These are phyloP conservation scores for Ia io DNA, from an alignment of 2,113 vertebrate species.

Conservation along the genomic window DNA sequence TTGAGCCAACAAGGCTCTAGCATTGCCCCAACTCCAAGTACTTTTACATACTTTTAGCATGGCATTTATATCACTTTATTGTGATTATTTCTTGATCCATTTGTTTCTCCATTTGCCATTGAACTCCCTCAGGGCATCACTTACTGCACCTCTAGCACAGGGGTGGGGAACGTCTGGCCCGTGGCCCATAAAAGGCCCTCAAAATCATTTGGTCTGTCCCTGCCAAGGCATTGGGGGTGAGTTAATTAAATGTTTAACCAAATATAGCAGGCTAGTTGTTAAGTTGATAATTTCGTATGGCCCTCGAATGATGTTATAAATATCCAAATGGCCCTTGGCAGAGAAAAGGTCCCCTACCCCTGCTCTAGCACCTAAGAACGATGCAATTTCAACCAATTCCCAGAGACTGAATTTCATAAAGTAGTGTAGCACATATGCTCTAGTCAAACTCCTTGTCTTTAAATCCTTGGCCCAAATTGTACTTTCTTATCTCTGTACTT, in stretches of 20 bases:
- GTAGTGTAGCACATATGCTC: neutral
- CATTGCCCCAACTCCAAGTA: neutral
- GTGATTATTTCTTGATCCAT: constrained; percentile 10
- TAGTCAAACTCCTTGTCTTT: neutral
- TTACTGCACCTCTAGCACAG: neutral
- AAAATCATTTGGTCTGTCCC: too few species aligned
- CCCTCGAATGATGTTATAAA: too few species aligned
- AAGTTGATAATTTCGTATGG: too few species aligned
- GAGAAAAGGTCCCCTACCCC: too few species aligned
- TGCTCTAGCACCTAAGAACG: neutral
- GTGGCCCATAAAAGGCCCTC: too few species aligned
- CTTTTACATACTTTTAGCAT: neutral
- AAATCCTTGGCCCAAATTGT: neutral
- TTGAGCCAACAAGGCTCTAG: neutral
- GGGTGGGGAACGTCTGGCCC: too few species aligned
- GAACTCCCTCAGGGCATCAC: constrained; percentile 14
- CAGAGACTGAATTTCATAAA: neutral
- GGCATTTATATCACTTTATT: neutral
- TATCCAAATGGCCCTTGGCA: too few species aligned
- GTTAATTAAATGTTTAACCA: too few species aligned
- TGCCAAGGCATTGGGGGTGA: too few species aligned
- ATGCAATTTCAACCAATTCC: constrained; percentile 4
- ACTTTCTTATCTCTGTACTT: neutral
- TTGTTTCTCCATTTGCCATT: constrained; percentile 32
- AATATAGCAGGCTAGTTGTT: too few species aligned